Evolutionary conservation across 2,888 invertebrate genomes (phyloP).

Genomic region (Nomada flava): DNA sequence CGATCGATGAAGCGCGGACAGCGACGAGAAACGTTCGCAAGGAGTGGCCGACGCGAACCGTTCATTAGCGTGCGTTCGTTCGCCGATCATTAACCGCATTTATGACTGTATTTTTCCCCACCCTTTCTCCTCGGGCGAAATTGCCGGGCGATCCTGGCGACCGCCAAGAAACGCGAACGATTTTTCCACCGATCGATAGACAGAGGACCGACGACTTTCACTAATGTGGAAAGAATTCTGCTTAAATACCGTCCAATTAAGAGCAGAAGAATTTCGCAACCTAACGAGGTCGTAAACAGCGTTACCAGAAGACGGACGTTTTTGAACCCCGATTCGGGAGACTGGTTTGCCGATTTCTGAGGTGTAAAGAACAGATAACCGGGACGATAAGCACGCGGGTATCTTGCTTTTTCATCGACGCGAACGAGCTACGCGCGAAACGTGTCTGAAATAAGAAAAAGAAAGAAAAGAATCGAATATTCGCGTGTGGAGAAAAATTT

Average conservation of each 20-base stretch:
- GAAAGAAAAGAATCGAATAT: neutral
- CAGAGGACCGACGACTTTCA: neutral
- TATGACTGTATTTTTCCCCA: neutral
- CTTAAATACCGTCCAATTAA: no score
- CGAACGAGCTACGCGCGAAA: no score
- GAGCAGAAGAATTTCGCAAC: no score
- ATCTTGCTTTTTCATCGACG: neutral
- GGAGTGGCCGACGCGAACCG: neutral
- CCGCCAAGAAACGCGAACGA: neutral
- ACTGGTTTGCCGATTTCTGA: no score
- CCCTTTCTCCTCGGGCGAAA: neutral
- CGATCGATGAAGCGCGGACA: conserved; percentile 52
- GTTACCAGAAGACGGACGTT: no score
- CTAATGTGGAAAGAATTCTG: neutral
- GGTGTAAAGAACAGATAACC: no score
- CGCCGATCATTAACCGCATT: conserved; percentile 21
- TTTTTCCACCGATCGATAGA: neutral
- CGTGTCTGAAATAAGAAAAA: no score
- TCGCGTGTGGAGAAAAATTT: neutral
- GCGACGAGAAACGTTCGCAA: conserved; percentile 8
- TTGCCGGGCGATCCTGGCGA: neutral
- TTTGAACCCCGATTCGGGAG: no score
- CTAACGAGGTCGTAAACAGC: no score
- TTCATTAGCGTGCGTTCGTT: conserved; percentile 39
- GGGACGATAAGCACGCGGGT: neutral